These are phyloP conservation scores for Odontocolon sp. DNA, from an alignment of 2,888 invertebrate genomes.

Conservation along the genomic window DNA sequence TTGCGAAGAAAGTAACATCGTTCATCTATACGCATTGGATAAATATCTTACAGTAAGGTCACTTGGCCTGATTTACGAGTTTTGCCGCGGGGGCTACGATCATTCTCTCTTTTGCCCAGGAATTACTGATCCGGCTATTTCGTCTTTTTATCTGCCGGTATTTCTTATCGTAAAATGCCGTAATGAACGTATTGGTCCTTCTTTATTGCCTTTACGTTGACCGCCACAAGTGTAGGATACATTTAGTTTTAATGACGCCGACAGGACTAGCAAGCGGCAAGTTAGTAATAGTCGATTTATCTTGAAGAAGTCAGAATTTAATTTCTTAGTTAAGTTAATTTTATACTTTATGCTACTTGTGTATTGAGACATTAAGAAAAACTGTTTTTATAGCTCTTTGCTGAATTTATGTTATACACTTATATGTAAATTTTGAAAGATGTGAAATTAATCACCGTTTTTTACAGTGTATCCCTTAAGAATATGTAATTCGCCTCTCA, in stretches of 20 bases:
- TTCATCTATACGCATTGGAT: too few relatives aligned
- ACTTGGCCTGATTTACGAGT: constrained; percentile 43
- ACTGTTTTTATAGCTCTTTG: too few relatives aligned
- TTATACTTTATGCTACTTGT: not conserved
- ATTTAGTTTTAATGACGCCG: not conserved
- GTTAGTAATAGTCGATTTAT: constrained; percentile 23
- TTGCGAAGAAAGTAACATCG: not conserved
- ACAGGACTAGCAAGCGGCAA: constrained; percentile 6
- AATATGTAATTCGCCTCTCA: not conserved
- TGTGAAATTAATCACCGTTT: too few relatives aligned
- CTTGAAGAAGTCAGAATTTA: not conserved
- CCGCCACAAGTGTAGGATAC: not conserved
- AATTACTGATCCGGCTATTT: constrained; percentile 14
- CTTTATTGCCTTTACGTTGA: constrained; percentile 19
- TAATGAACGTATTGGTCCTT: constrained; percentile 30
- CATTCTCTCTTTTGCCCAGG: constrained; percentile 7
- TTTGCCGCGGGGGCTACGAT: not conserved
- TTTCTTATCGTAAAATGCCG: constrained; percentile 28
- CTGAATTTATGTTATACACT: too few relatives aligned
- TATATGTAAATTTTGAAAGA: too few relatives aligned
- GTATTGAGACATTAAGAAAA: too few relatives aligned
- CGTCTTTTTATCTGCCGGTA: constrained; percentile 1
- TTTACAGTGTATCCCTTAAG: too few relatives aligned
- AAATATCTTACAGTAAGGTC: too few relatives aligned
- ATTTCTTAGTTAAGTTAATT: not conserved